Evolutionary conservation across 2,113 vertebrate species (phyloP).

Genomic region (Malurus alboscapulatus): DNA sequence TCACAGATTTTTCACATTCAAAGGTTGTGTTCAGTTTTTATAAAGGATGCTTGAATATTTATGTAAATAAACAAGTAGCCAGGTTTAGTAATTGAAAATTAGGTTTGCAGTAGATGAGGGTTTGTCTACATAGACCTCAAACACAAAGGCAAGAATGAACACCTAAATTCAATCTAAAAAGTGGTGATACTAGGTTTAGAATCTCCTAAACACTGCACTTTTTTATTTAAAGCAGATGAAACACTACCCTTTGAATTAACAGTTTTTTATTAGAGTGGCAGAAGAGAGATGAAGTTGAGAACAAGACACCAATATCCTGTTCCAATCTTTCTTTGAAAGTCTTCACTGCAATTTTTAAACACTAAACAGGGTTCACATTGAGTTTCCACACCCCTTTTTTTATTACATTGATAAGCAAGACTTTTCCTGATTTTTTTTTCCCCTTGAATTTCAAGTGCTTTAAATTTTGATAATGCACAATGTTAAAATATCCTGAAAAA

Average conservation of each 20-base stretch:
- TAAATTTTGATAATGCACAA: neutral
- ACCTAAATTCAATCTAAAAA: neutral
- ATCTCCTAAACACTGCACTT: neutral
- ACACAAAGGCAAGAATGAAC: neutral
- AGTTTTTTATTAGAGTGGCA: neutral
- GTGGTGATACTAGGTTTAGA: neutral
- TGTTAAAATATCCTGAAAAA: neutral
- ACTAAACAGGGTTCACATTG: neutral
- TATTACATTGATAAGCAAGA: neutral
- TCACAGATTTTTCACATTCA: neutral
- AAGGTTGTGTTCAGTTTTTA: neutral
- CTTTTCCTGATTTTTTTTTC: neutral
- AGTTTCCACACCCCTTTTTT: neutral
- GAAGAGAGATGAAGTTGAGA: neutral
- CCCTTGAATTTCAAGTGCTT: neutral
- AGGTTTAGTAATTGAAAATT: neutral
- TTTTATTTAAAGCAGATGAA: slow-evolving; percentile 21
- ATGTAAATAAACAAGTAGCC: neutral
- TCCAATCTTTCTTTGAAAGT: neutral
- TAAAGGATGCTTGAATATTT: neutral
- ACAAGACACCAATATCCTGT: neutral
- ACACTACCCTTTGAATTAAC: neutral
- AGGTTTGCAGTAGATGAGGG: neutral
- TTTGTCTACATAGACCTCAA: neutral
- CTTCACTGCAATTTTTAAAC: neutral